phyloP scores from a whole-genome alignment of 2,888 invertebrate genomes.

The Apamea sordens region DNA sequence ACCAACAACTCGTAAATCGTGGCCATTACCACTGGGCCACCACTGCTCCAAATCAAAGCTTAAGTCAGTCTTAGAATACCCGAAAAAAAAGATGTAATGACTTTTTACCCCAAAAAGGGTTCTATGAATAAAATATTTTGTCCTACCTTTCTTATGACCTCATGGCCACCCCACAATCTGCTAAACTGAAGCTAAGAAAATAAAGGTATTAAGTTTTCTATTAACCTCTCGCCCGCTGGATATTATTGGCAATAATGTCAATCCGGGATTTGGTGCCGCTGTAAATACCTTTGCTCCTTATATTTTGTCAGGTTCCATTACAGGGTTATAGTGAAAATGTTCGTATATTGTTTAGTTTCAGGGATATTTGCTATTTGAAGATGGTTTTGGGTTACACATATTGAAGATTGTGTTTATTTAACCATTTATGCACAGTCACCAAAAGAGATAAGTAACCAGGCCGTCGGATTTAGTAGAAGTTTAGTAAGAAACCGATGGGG shows the following conservation, averaged over 20 bases:
- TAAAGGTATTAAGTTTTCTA: constrained; percentile 78
- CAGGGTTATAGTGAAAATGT: constrained; percentile 25
- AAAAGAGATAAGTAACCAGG: too few relatives aligned
- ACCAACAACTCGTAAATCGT: too few relatives aligned
- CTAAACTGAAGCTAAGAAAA: constrained; percentile 72
- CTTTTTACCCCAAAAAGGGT: not conserved
- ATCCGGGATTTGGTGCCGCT: constrained; percentile 66
- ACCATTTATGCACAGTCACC: too few relatives aligned
- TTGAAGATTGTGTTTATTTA: not conserved
- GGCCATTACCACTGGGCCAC: too few relatives aligned
- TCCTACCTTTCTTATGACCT: not conserved
- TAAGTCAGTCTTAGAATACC: too few relatives aligned
- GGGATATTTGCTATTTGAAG: constrained; percentile 11
- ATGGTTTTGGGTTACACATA: constrained; percentile 3
- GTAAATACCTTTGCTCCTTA: constrained; percentile 53
- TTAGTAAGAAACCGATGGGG: too few relatives aligned
- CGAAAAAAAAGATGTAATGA: not conserved
- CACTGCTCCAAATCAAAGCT: too few relatives aligned
- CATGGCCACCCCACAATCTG: constrained; percentile 64
- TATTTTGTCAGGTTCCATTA: constrained; percentile 60
- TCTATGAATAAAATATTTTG: not conserved
- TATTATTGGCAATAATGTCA: constrained; percentile 73
- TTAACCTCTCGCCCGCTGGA: constrained; percentile 68
- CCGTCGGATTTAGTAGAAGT: too few relatives aligned
- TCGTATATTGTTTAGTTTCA: constrained; percentile 31